Evolutionary conservation across 1,140 invertebrate species (phyloP), one percentile per base, ranked within the genome.

Genomic region (Pseudomyrmex pallidus): DNA sequence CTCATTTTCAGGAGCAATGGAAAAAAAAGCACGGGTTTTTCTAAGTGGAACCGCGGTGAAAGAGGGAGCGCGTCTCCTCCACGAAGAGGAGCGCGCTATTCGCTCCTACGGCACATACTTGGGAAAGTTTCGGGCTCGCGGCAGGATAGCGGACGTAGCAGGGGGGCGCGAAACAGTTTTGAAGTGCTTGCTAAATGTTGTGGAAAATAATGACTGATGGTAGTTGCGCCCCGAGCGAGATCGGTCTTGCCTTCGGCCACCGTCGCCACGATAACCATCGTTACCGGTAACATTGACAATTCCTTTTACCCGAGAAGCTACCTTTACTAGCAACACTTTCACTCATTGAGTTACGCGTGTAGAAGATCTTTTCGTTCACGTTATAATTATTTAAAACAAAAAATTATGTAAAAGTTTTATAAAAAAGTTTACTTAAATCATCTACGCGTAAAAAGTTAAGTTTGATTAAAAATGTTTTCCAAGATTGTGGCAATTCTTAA

Each of bases 181-280:
- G 91, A 93, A 93, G 93, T 91, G 91, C 89, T 89, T 93, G 93
- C 93, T 94, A 94, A 94, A 94, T 94, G 93, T 94, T 93, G 92
- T 88, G 93, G 93, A 94, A 94, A 94, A 94, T 94, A 94, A 94
- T 94, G 93, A 94, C 92, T 93, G 93, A 94, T 94, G 90, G 91
- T 92, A 87, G 87, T 85, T 83, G 76, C 85, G 78, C 70, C 84
- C 87, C 74, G 52, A 74, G 44, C 68, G 50, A 17, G 74, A 46
- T 50, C 20, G 76, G 50, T 67, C 63, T 87, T 35, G 62, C 9
- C 82, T 74, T 67, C 63, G 64, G 50, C 85, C 78, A 74, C 52
- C 78, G 59, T 72, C 77, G 72, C 67, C 72, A 84, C 59, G 61
- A 66, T 82, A 82, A 63, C 83, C 83, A 82, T 88, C 87, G 86